Evolutionary conservation across 2,888 invertebrate species (phyloP).

Genomic region (Lycaena phlaeas): DNA sequence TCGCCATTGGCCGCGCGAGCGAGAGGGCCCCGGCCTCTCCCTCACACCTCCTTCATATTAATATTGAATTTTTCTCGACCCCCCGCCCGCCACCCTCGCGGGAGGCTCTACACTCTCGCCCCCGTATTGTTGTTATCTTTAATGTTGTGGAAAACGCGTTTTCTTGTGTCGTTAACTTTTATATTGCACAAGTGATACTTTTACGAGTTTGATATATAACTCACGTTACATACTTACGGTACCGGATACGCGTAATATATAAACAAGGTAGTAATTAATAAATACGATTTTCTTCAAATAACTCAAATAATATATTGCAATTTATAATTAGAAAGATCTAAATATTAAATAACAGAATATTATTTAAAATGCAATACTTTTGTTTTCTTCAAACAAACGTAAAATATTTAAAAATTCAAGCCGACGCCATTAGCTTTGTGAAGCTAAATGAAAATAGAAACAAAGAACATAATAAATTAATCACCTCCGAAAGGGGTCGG

Average conservation of each 20-base stretch:
- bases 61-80: constrained; percentile 84
- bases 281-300: too few relatives aligned
- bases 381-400: background rate
- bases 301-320: too few relatives aligned
- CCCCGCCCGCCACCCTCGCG: constrained; percentile 68
- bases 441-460: constrained; percentile 59
- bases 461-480: constrained; percentile 70
- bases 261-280: too few relatives aligned
- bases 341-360: background rate
- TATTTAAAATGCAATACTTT: background rate
- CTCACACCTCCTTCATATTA: constrained; percentile 82
- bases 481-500: constrained; percentile 60
- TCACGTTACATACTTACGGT: constrained; percentile 32
- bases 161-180: constrained; percentile 75
- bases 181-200: constrained; percentile 73
- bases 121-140: constrained; percentile 74
- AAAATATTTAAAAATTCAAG: constrained; percentile 12
- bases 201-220: constrained; percentile 68
- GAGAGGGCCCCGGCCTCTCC: constrained; percentile 66
- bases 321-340: too few relatives aligned
- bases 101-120: constrained; percentile 72
- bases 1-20: constrained; percentile 72
- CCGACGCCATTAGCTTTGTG: constrained; percentile 14
- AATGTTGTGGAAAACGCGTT: constrained; percentile 75
- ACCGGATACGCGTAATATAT: too few relatives aligned